A percentile compares a stretch with the other conserved stretches of the same genome.
Evolutionary conservation across 2,797 vertebrate genomes (phyloP).

Genomic region (Smutsia gigantea): DNA sequence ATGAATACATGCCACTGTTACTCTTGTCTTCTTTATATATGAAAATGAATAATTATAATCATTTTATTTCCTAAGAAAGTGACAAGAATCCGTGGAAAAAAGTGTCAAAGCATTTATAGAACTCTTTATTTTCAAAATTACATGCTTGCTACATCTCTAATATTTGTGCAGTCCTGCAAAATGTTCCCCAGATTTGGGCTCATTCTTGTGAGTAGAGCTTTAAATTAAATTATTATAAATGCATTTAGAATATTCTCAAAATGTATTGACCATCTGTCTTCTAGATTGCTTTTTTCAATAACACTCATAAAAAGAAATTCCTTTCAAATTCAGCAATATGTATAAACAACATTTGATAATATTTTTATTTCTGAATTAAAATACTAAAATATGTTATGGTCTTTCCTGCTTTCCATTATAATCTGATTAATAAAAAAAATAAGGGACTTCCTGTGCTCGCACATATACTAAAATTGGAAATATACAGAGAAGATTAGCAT

Average conservation of each 20-base stretch:
- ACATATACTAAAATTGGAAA: no score
- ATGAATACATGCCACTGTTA: background rate
- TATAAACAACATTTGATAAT: conserved; percentile 61
- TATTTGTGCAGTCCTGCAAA: background rate
- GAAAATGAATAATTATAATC: conserved; percentile 43
- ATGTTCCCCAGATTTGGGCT: background rate
- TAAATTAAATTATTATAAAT: conserved; percentile 30
- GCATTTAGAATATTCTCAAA: background rate
- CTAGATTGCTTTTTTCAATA: conserved; percentile 26
- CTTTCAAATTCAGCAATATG: conserved; percentile 50
- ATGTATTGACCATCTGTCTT: conserved; percentile 59
- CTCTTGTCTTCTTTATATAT: background rate
- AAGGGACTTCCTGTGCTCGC: no score
- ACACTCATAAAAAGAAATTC: conserved; percentile 56
- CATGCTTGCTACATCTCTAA: background rate
- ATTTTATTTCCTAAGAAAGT: background rate
- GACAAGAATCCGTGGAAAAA: background rate
- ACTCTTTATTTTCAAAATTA: background rate
- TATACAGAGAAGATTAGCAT: no score
- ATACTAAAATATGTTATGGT: conserved; percentile 15
- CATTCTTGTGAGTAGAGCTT: background rate
- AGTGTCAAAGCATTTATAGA: background rate
- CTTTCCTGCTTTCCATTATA: conserved; percentile 41
- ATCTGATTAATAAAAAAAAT: background rate
- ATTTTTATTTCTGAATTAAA: conserved; percentile 58